Evolutionary conservation across 2,888 invertebrate genomes (phyloP), one percentile per base, ranked within the genome.

Genomic region (Melanostoma scalare): DNA sequence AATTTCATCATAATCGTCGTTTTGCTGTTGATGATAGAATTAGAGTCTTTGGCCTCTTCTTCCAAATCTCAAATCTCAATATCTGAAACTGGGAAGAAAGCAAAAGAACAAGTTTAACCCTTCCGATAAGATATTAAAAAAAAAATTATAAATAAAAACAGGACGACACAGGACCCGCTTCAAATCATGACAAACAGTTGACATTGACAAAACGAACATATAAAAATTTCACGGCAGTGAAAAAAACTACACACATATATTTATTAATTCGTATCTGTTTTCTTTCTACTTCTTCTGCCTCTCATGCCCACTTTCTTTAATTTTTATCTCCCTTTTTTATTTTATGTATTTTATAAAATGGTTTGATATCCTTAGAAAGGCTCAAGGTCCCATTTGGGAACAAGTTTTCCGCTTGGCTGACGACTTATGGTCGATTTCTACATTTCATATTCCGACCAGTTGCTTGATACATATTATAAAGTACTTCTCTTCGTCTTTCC

Each of bases 151-250:
- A 6, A 31, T 36, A 58, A 36, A 56, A 69, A 46, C 56, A 69
- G 36, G 38, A 73, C 75, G 68, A 74, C 80, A 76, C 10, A 77
- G 73, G 68, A 78, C 82, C 82, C 82, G 78, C 82, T 82, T 73
- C 68, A 72, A 67, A 67, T 73, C 78, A 69, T 75, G 78, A 82
- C 82, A 82, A 82, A 77, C 46, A 82, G 77, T 78, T 82, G 79
- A 79, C 84, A 79, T 74, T 84, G 84, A 84, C 65, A 84, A 84
- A 84, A 84, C 44, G 84, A 20, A n/a, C 9, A 10, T 9, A n/a
- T 68, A 73, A 71, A 74, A 79, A 58, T 73, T 82, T 77, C 78
- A 82, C 73, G 69, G n/a, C 65, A 58, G 38, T 20, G 65, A 4
- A 61, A 36, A 56, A 42, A 56, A 71, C 20, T 44, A 44, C n/a